Conservation (phyloP, 1,140 invertebrate genomes). For the Lepidurus couesii region DNA sequence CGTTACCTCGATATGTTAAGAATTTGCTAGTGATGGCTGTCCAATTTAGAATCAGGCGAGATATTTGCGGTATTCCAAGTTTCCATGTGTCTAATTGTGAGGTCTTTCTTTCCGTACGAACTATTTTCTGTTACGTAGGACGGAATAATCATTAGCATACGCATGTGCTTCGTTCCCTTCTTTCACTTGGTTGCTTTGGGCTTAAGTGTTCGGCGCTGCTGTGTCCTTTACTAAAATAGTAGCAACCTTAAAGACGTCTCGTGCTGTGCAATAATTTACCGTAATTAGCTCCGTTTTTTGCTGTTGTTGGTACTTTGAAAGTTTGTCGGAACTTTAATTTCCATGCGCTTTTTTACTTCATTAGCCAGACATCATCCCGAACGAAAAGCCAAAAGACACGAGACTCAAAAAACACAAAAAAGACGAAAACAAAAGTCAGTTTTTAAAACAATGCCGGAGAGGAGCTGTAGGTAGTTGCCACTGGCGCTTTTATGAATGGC, state of each 20-base stretch:
- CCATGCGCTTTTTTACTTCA: neutral
- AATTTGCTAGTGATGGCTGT: no score
- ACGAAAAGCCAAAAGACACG: no score
- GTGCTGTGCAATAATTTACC: neutral
- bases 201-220: neutral
- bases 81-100: neutral
- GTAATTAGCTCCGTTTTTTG: neutral
- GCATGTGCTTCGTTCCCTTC: neutral
- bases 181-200: neutral
- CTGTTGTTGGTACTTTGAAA: neutral
- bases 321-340: slow-evolving; percentile 5
- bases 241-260: neutral
- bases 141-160: neutral
- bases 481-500: neutral
- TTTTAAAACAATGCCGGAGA: neutral
- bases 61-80: neutral
- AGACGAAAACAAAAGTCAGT: neutral
- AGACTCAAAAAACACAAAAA: neutral
- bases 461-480: neutral
- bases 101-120: neutral
- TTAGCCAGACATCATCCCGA: neutral
- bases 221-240: neutral
- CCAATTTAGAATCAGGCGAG: neutral
- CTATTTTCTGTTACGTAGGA: neutral
- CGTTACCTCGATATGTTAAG: no score